phyloP scores from a whole-genome alignment of 2,888 invertebrate genomes.

The Exephanes ischioxanthus region DNA sequence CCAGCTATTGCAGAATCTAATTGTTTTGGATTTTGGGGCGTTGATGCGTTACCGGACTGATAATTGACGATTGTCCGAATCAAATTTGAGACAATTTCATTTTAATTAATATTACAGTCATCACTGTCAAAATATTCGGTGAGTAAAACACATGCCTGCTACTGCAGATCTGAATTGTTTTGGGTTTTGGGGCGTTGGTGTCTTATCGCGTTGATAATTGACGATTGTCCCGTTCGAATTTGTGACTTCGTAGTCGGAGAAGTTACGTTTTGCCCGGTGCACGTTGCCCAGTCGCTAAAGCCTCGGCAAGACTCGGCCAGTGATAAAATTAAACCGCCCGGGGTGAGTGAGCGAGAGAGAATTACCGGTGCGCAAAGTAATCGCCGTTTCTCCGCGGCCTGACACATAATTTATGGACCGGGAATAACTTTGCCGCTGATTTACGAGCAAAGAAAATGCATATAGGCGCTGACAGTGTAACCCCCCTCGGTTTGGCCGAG shows the following conservation, averaged over 20 bases:
- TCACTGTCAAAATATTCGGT: neutral
- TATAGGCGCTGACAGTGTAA: slow-evolving; percentile 64
- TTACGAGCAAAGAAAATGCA: slow-evolving; percentile 62
- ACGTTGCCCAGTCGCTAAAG: slow-evolving; percentile 30
- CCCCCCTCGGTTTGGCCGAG: slow-evolving; percentile 57
- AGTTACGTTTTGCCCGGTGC: neutral
- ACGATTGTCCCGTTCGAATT: neutral
- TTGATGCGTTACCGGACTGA: neutral
- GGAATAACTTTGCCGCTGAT: slow-evolving; percentile 65
- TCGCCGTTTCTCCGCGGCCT: slow-evolving; percentile 42
- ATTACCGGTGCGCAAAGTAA: slow-evolving; percentile 34
- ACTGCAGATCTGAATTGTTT: neutral
- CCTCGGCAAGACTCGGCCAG: slow-evolving; percentile 59
- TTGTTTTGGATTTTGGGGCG: neutral
- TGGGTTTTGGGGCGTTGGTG: neutral
- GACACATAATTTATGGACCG: slow-evolving; percentile 68
- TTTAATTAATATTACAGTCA: slow-evolving; percentile 17
- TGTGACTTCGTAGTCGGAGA: slow-evolving; percentile 1
- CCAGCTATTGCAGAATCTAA: neutral
- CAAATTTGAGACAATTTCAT: slow-evolving; percentile 23
- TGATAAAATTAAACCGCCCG: slow-evolving; percentile 66
- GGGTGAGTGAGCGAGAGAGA: slow-evolving; percentile 14
- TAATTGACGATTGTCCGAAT: neutral
- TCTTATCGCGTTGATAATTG: neutral
- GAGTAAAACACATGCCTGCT: neutral